Conservation (phyloP, 2,888 invertebrate species). For the Drosophila pegasa region DNA sequence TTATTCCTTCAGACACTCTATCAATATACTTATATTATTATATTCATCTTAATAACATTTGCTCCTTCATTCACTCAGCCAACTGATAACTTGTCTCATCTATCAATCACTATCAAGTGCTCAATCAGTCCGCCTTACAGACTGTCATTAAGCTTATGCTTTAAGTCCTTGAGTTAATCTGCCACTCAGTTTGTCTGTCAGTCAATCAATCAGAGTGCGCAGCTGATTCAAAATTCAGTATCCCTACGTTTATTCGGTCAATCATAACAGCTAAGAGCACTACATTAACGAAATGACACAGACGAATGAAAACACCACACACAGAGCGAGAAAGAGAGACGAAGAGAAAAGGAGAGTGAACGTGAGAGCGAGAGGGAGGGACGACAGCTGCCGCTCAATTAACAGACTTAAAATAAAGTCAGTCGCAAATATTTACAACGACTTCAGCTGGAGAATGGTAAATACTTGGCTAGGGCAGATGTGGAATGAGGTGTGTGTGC, state of each 20-base stretch:
- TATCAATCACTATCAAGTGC: neutral
- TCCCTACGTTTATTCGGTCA: neutral
- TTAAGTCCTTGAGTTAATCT: neutral
- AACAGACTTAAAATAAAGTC: slow-evolving; percentile 65
- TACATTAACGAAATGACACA: slow-evolving; percentile 1
- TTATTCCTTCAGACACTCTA: no score
- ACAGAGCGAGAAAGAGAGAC: neutral
- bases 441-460: slow-evolving; percentile 35
- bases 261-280: slow-evolving; percentile 21
- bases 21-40: no score
- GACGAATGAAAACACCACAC: slow-evolving; percentile 4
- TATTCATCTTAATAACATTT: no score
- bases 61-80: neutral
- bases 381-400: slow-evolving; percentile 52
- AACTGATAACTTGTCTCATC: neutral
- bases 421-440: slow-evolving; percentile 60
- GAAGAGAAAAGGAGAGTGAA: neutral
- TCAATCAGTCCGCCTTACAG: neutral
- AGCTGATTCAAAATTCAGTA: neutral
- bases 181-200: neutral
- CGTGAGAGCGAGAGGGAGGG: neutral
- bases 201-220: slow-evolving; percentile 3
- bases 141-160: neutral
- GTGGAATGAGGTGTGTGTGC: neutral
- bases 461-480: slow-evolving; percentile 11